These are phyloP conservation scores for Benitochromis conjunctus DNA, from an alignment of 2,113 vertebrate species.

Conservation along the genomic window DNA sequence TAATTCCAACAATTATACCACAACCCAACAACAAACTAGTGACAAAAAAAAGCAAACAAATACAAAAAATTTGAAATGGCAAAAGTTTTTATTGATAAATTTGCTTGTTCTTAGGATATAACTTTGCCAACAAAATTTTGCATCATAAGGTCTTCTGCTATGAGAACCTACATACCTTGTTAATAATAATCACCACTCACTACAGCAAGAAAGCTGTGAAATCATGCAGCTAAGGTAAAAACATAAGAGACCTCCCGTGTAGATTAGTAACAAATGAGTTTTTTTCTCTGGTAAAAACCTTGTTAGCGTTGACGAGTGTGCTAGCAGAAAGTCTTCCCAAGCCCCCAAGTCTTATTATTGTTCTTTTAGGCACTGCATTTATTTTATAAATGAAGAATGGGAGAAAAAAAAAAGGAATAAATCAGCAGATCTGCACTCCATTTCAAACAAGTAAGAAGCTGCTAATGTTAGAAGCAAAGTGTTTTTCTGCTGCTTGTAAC, in stretches of 20 bases:
- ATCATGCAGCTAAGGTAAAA: neutral
- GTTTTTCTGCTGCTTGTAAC: neutral
- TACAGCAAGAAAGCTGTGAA: neutral
- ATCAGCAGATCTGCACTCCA: neutral
- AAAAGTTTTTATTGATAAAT: neutral
- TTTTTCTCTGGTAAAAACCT: neutral
- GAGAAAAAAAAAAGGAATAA: accelerated
- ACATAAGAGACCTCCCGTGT: neutral
- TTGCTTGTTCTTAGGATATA: neutral
- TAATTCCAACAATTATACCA: neutral
- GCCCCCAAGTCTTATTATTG: neutral
- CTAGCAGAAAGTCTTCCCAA: neutral
- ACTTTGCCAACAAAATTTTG: neutral
- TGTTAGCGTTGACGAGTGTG: neutral
- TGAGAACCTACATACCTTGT: neutral
- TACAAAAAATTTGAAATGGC: neutral
- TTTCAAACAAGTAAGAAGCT: neutral
- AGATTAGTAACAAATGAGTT: neutral
- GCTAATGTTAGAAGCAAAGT: neutral
- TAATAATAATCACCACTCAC: neutral
- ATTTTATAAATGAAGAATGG: neutral
- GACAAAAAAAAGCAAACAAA: neutral
- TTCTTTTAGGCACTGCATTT: neutral
- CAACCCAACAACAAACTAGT: neutral
- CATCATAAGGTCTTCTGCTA: neutral